phyloP scores from a whole-genome alignment of 2,888 invertebrate genomes.

The Ariolimax columbianus region DNA sequence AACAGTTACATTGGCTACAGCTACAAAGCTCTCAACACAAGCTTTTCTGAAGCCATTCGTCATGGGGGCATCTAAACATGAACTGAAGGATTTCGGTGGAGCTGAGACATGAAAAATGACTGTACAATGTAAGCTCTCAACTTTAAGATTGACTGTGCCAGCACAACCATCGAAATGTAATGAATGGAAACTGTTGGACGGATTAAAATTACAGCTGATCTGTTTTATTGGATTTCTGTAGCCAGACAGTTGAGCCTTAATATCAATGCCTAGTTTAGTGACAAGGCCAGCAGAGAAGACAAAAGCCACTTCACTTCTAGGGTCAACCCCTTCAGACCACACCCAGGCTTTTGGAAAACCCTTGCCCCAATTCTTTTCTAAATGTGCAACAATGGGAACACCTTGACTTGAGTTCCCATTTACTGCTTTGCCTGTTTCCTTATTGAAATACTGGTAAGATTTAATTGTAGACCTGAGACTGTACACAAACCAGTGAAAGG shows the following conservation, averaged over 20 bases:
- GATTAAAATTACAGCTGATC: conserved; percentile 61
- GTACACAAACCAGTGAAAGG: conserved; percentile 72
- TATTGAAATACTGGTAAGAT: conserved; percentile 57
- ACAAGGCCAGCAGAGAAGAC: conserved; percentile 67
- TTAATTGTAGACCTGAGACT: conserved; percentile 62
- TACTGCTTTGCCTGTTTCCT: conserved; percentile 17
- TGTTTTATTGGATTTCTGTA: conserved; percentile 63
- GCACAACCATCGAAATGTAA: conserved; percentile 60
- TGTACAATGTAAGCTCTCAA: conserved; percentile 53
- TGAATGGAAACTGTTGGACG: conserved; percentile 60
- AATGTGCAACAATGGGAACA: conserved; percentile 59
- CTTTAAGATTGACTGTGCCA: conserved; percentile 58
- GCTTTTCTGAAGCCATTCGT: conserved; percentile 61
- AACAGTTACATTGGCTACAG: conserved; percentile 57
- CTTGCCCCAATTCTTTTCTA: conserved; percentile 73
- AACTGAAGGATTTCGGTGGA: conserved; percentile 58
- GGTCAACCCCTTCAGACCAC: conserved; percentile 65
- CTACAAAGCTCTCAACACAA: conserved; percentile 66
- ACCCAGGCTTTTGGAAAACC: conserved; percentile 70
- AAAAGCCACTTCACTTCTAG: conserved; percentile 55
- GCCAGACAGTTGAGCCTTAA: conserved; percentile 65
- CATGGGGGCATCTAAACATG: conserved; percentile 68
- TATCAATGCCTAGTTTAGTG: conserved; percentile 53
- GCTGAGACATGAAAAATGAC: conserved; percentile 56
- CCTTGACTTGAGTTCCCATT: conserved; percentile 50